Evolutionary conservation across 2,113 vertebrate species (phyloP).

Genomic region (Aleadryas rufinucha): DNA sequence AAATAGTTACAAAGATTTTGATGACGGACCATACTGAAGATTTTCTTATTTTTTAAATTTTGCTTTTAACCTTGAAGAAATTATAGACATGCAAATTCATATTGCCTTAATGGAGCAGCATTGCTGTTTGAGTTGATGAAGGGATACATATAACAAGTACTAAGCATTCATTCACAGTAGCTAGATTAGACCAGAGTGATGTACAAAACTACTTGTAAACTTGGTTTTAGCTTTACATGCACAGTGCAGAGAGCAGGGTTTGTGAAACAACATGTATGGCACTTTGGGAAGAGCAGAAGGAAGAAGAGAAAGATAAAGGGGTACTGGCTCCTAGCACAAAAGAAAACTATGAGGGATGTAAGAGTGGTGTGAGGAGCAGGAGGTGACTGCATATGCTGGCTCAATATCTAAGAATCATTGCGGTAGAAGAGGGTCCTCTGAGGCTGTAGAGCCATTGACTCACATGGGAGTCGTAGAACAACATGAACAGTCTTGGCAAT

Average conservation of each 20-base stretch:
- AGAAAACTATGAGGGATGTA: neutral
- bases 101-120: neutral
- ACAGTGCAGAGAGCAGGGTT: rapidly evolving
- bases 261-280: neutral
- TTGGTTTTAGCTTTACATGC: neutral
- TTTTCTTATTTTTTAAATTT: neutral
- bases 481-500: neutral
- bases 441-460: neutral
- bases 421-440: neutral
- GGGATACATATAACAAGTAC: neutral
- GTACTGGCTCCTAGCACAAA: neutral
- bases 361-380: neutral
- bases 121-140: neutral
- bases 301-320: neutral
- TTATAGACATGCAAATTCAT: neutral
- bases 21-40: neutral
- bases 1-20: neutral
- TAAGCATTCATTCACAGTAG: neutral
- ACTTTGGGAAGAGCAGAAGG: neutral
- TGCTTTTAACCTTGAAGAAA: neutral
- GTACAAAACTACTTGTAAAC: neutral
- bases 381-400: neutral
- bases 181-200: neutral
- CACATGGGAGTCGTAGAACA: neutral
- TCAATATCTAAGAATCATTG: neutral